A percentile compares a stretch with the other conserved stretches of the same genome.
Conservation (phyloP, 2,113 vertebrate genomes). For the Falco punctatus region DNA sequence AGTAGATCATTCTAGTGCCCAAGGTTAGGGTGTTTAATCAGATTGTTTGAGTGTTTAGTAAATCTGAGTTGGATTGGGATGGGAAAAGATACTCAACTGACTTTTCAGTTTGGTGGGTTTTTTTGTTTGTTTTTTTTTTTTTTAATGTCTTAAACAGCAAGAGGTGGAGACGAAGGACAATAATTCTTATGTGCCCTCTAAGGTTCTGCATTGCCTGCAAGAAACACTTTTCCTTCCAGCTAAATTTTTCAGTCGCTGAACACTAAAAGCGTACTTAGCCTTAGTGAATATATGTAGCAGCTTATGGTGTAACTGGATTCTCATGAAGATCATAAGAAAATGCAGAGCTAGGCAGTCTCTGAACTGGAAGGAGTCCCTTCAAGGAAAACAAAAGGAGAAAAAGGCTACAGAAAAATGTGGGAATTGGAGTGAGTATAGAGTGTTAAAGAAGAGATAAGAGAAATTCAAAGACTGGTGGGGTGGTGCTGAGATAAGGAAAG, state of each 20-base stretch:
- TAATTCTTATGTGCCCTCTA: background rate
- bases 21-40: background rate
- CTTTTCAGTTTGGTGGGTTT: background rate
- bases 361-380: background rate
- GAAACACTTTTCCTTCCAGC: background rate
- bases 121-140: background rate
- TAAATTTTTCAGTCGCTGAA: background rate
- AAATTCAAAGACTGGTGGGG: background rate
- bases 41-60: background rate
- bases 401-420: background rate
- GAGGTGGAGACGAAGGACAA: background rate
- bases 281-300: background rate
- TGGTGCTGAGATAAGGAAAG: background rate
- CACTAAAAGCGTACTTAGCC: background rate
- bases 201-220: background rate
- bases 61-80: background rate
- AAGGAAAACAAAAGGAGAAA: background rate
- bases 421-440: background rate
- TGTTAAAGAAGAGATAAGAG: background rate
- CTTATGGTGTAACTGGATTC: background rate
- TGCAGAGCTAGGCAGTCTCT: background rate
- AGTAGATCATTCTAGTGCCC: background rate
- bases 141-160: background rate
- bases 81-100: background rate
- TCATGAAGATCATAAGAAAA: background rate